Evolutionary conservation across 2,888 invertebrate species (phyloP), one percentile per base, ranked within the genome.

Genomic region (Celastrina argiolus): DNA sequence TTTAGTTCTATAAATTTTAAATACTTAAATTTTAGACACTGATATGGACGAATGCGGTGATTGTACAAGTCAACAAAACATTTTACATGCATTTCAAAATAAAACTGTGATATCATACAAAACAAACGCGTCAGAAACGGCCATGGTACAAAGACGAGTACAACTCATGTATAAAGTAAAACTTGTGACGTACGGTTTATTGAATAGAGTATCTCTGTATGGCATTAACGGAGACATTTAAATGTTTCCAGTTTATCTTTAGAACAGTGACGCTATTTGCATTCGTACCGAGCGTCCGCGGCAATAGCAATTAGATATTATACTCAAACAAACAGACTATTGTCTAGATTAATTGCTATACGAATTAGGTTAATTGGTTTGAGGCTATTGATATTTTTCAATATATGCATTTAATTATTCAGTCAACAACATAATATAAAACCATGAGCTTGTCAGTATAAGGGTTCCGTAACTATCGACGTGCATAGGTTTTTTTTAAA

Each of bases 211-310:
- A 51, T 51, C 12, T 51, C 12, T 26, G 14, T 26, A 51, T 51
- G 22, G 22, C 26, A 51, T 51, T 51, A 22, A 51, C 51, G 22
- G 51, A 51, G 22, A 51, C 14, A 51, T 51, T 51, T 51, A 51
- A 51, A 51, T 26, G 51, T 51, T 51, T 26, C 51, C 22, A 51
- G 51, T 51, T 51, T 51, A 51, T 51, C 51, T 51, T 51, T 51
- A 51, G 51, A 51, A 51, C 51, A 26, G 22, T 51, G 51, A 51
- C 51, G 51, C 22, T 51, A 51, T 51, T 51, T 22, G 51, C 51
- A 51, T 51, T 51, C 5, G 51, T 5, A 51, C 22, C 22, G 22
- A 51, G 51, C 22, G 22, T 51, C 51, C 51, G 26, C 12, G 51
- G 51, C 51, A 51, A 51, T 51, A 51, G 16, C 51, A 51, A 51